Evolutionary conservation across 2,888 invertebrate genomes (phyloP).

Genomic region (Apocheima hispidaria): DNA sequence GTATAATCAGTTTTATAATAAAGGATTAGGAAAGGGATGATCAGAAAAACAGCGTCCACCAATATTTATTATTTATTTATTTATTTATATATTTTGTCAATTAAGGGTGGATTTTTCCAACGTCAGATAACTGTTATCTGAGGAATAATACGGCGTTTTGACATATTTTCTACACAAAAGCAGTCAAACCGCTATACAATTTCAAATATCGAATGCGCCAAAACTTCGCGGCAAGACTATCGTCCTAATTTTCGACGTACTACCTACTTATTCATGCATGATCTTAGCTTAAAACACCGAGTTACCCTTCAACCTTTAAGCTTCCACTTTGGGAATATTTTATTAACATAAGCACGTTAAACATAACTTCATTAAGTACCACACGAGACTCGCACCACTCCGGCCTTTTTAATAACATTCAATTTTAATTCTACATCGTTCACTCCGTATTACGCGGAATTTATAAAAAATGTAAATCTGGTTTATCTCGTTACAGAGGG

Average conservation of each 20-base stretch:
- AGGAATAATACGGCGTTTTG: too few relatives aligned
- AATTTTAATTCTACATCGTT: slow-evolving; percentile 57
- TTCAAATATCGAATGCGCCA: too few relatives aligned
- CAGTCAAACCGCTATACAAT: too few relatives aligned
- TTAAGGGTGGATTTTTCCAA: too few relatives aligned
- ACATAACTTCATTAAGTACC: slow-evolving; percentile 61
- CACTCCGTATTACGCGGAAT: slow-evolving; percentile 43
- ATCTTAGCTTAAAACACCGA: slow-evolving; percentile 53
- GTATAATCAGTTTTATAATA: not conserved
- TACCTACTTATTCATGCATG: slow-evolving; percentile 37
- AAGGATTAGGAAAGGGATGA: too few relatives aligned
- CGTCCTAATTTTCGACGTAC: too few relatives aligned
- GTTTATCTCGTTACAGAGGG: slow-evolving; percentile 21
- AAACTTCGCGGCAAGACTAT: too few relatives aligned
- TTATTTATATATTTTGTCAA: too few relatives aligned
- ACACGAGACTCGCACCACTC: slow-evolving; percentile 50
- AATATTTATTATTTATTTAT: too few relatives aligned
- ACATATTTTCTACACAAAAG: too few relatives aligned
- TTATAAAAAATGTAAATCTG: slow-evolving; percentile 42
- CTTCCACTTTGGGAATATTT: slow-evolving; percentile 66
- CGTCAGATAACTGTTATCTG: too few relatives aligned
- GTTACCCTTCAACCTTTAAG: slow-evolving; percentile 54
- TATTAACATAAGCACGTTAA: slow-evolving; percentile 65
- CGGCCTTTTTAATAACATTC: slow-evolving; percentile 57
- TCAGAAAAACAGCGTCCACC: not conserved